These are phyloP conservation scores for Lutjanus campechanus DNA, from an alignment of 2,797 vertebrate genomes.

Conservation along the genomic window DNA sequence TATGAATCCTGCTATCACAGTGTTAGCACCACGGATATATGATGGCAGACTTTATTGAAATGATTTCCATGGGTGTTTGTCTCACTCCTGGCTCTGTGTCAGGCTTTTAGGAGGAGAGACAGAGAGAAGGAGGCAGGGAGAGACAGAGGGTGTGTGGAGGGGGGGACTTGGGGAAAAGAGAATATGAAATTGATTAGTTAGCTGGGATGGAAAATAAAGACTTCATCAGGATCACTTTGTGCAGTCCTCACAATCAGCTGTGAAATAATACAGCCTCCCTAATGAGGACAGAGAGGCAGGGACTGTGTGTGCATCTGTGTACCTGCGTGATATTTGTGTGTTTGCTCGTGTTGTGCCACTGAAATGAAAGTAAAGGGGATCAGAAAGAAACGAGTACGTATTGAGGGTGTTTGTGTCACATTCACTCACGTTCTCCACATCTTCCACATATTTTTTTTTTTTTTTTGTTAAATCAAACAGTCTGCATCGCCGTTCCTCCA, in stretches of 20 bases:
- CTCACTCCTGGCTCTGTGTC: constrained; percentile 76
- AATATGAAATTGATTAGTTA: constrained; percentile 83
- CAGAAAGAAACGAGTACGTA: constrained; percentile 1
- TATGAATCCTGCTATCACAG: constrained; percentile 67
- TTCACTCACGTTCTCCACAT: constrained; percentile 31
- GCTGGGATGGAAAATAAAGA: constrained; percentile 82
- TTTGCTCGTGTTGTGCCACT: constrained; percentile 29
- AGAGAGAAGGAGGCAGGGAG: constrained; percentile 53
- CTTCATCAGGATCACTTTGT: constrained; percentile 82
- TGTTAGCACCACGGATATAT: constrained; percentile 68
- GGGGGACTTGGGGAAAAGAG: constrained; percentile 38
- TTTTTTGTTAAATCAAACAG: constrained; percentile 26
- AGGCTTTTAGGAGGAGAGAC: constrained; percentile 72
- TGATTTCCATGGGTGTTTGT: constrained; percentile 80
- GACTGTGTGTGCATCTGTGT: constrained; percentile 46
- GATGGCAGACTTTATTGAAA: constrained; percentile 76
- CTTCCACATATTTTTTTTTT: constrained; percentile 20
- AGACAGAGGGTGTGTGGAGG: constrained; percentile 20
- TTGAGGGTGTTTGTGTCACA: constrained; percentile 31
- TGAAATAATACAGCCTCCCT: constrained; percentile 71
- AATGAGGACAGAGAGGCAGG: constrained; percentile 71
- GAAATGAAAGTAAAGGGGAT: constrained; percentile 41
- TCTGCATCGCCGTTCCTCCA: background rate
- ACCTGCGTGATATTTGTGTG: constrained; percentile 49
- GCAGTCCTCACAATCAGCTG: constrained; percentile 79